These are phyloP conservation scores for Blomia tropicalis DNA, from an alignment of 2,888 invertebrate species.

Conservation along the genomic window DNA sequence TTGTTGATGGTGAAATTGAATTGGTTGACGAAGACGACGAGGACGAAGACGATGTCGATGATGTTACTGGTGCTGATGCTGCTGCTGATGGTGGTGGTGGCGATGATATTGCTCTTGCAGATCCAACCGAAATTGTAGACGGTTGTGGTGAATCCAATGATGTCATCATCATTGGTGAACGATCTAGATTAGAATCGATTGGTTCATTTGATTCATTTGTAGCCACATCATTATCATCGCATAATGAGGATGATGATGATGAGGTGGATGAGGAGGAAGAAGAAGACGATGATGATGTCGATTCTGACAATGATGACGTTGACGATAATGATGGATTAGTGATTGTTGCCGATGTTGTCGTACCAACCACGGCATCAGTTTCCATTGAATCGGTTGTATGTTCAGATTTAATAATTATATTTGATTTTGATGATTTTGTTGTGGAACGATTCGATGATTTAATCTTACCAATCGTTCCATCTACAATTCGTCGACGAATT, in stretches of 20 bases:
- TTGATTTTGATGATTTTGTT: not conserved
- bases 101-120: not conserved
- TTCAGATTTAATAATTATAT: not conserved
- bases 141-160: not conserved
- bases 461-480: not conserved
- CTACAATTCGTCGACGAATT: constrained; percentile 9
- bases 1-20: no score
- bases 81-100: not conserved
- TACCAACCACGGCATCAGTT: not conserved
- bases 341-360: not conserved
- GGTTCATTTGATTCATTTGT: not conserved
- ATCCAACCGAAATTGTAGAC: not conserved
- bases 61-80: not conserved
- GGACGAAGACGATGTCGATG: not conserved
- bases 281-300: no score
- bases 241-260: not conserved
- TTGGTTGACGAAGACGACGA: no score
- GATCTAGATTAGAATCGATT: not conserved
- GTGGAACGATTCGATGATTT: not conserved
- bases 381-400: not conserved
- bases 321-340: not conserved
- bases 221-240: not conserved
- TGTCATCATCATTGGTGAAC: not conserved
- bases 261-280: not conserved
- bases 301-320: no score